Percentiles rank a stretch among this genome's conserved stretches.
Evolutionary conservation across 2,797 vertebrate genomes (phyloP).

Genomic region (Catamblyrhynchus diadema): DNA sequence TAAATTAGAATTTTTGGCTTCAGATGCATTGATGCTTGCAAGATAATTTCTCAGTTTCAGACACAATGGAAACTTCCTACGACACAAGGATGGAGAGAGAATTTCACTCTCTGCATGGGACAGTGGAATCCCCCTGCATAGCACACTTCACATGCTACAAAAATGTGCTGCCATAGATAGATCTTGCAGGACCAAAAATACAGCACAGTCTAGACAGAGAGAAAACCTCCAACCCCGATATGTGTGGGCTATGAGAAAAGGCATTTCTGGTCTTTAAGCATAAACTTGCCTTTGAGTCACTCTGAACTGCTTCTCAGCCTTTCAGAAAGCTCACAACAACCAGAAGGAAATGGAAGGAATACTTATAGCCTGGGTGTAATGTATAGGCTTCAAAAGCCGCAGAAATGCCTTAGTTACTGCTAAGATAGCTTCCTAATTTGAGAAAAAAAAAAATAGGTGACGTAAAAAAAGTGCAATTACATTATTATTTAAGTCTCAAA

Average conservation of each 20-base stretch:
- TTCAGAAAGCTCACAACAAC: background rate
- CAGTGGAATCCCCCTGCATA: background rate
- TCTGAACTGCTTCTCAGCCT: background rate
- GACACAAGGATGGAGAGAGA: background rate
- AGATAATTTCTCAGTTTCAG: background rate
- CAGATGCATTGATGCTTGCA: background rate
- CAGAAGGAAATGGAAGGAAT: slow-evolving; percentile 1
- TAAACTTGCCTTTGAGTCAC: background rate
- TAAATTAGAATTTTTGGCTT: background rate
- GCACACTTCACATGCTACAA: background rate
- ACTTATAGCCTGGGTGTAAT: background rate
- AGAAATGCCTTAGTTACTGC: slow-evolving; percentile 8
- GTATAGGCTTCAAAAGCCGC: slow-evolving; percentile 24
- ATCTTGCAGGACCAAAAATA: background rate
- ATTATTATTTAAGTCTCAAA: slow-evolving; percentile 47
- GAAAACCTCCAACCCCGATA: background rate
- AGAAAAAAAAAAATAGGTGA: slow-evolving; percentile 35
- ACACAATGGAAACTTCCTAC: background rate
- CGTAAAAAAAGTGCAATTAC: slow-evolving; percentile 26
- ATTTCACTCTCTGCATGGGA: background rate
- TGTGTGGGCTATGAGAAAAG: background rate
- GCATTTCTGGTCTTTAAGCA: background rate
- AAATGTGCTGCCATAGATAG: background rate
- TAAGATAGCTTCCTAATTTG: background rate
- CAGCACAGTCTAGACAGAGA: background rate